A percentile compares a stretch with the other conserved stretches of the same genome.
Conservation (phyloP, 2,888 invertebrate species). For the Drosophila prolongata region DNA sequence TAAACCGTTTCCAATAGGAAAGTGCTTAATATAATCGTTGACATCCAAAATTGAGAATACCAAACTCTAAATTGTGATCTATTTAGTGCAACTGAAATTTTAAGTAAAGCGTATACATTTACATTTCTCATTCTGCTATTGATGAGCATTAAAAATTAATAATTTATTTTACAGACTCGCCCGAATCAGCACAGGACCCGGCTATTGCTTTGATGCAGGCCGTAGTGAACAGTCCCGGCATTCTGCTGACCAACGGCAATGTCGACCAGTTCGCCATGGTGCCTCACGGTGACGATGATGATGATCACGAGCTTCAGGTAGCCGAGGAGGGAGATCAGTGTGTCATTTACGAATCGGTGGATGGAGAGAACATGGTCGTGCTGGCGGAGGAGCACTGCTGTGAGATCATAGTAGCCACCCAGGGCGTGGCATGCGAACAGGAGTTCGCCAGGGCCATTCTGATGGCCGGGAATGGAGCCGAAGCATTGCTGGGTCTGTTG, state of each 20-base stretch:
- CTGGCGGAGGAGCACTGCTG: constrained; percentile 61
- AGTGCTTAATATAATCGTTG: too few relatives aligned
- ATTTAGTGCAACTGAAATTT: too few relatives aligned
- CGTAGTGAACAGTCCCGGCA: constrained; percentile 17
- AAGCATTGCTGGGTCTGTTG: constrained; percentile 21
- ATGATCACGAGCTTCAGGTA: constrained; percentile 16
- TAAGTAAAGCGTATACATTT: neutral
- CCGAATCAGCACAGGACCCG: constrained; percentile 23
- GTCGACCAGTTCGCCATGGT: constrained; percentile 15
- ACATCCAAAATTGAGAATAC: too few relatives aligned
- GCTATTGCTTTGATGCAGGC: constrained; percentile 27
- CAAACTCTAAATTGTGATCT: too few relatives aligned
- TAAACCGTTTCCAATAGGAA: too few relatives aligned
- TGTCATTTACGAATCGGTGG: constrained; percentile 54
- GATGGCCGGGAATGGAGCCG: constrained; percentile 31
- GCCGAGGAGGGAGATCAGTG: constrained; percentile 37
- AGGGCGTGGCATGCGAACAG: constrained; percentile 40
- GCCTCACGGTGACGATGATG: constrained; percentile 18
- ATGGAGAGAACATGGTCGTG: constrained; percentile 54
- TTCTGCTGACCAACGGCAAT: constrained; percentile 46
- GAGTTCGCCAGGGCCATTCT: constrained; percentile 52
- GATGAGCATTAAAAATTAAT: too few relatives aligned
- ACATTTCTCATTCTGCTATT: neutral
- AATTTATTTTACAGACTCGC: constrained; percentile 30
- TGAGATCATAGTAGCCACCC: constrained; percentile 59